Percentiles rank a stretch among this genome's conserved stretches.
These are phyloP conservation scores for Cremastinae sp. DNA, from an alignment of 2,888 invertebrate species.

Conservation along the genomic window DNA sequence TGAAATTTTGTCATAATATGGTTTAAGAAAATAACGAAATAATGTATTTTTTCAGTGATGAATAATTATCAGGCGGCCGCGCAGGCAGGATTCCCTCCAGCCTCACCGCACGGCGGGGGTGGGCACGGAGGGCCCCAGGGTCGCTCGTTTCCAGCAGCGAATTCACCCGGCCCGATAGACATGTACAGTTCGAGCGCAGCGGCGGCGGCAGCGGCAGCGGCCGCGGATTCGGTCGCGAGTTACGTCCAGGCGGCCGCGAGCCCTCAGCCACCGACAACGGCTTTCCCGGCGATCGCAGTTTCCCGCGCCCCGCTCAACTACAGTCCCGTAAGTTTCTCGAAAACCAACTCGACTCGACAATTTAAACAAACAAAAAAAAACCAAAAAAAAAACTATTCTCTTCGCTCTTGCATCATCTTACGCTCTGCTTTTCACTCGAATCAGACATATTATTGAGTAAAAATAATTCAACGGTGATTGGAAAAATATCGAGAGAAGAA, in stretches of 20 bases:
- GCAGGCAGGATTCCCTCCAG: constrained; percentile 89
- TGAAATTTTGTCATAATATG: too few species aligned
- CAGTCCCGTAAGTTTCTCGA: constrained; percentile 89
- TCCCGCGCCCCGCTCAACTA: constrained; percentile 96
- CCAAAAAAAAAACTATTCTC: not conserved
- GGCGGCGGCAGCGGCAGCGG: constrained; percentile 82
- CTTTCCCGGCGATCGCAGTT: constrained; percentile 96
- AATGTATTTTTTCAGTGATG: constrained; percentile 88
- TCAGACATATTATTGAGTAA: not conserved
- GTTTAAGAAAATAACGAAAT: constrained; percentile 12
- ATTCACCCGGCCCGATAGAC: constrained; percentile 96
- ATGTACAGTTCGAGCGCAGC: constrained; percentile 94
- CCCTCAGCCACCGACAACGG: constrained; percentile 93
- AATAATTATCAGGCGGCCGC: constrained; percentile 95
- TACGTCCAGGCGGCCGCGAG: constrained; percentile 97
- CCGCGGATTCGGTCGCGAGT: constrained; percentile 89
- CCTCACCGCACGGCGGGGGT: constrained; percentile 89
- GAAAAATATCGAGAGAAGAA: not conserved
- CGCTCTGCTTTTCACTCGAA: too few species aligned
- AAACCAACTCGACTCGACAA: not conserved
- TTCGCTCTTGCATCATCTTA: not conserved
- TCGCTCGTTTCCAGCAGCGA: constrained; percentile 93
- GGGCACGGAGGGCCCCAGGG: constrained; percentile 82
- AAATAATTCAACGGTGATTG: not conserved
- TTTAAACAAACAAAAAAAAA: too few species aligned